Evolutionary conservation across 2,888 invertebrate genomes (phyloP), one percentile per base, ranked within the genome.

Genomic region (Metopia argyrocephala): DNA sequence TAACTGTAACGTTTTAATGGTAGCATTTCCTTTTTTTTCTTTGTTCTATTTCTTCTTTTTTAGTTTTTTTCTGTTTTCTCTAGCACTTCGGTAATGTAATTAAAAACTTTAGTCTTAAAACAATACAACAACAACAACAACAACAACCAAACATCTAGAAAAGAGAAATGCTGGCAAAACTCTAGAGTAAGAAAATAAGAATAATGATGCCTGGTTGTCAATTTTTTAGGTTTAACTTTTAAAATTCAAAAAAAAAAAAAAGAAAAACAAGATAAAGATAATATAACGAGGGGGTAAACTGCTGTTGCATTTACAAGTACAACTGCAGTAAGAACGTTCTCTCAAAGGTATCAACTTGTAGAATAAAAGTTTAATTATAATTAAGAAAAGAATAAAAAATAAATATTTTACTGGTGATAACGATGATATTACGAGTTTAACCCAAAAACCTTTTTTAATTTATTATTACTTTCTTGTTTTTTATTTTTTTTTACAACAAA

Each of bases 31-130:
- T 66, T 38, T 45, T 71, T 48, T 54, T 25, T 25, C 38, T 9
- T 38, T 81, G 61, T 76, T 48, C 73, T 84, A 83, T 83, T 83
- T 83, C 84, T 84, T 25, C 64, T 78, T 71, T 46, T 79, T 61
- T 57, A 27, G 38, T n/a, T 31, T 15, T 50, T 50, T 59, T 64
- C 82, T 83, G 80, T 85, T 70, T 64, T 78, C 27, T 62, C 57
- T 68, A 31, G 57, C 80, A 85, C 78, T 88, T 85, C 84, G 84
- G 85, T 88, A 88, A 88, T 86, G 87, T 88, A 88, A 88, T 88
- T 88, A 88, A 88, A 88, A 88, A 88, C 89, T 88, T 88, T 87
- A 75, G 74, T 75, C 74, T 74, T 81, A 27, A 12, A 50, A 31
- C 66, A 61, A 56, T 56, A 66, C 20, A 64, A 69, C 45, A 68